Percentiles rank a stretch among this genome's conserved stretches.
phyloP scores from a whole-genome alignment of 2,888 invertebrate species.

The Nematopogon swammerdamellus region DNA sequence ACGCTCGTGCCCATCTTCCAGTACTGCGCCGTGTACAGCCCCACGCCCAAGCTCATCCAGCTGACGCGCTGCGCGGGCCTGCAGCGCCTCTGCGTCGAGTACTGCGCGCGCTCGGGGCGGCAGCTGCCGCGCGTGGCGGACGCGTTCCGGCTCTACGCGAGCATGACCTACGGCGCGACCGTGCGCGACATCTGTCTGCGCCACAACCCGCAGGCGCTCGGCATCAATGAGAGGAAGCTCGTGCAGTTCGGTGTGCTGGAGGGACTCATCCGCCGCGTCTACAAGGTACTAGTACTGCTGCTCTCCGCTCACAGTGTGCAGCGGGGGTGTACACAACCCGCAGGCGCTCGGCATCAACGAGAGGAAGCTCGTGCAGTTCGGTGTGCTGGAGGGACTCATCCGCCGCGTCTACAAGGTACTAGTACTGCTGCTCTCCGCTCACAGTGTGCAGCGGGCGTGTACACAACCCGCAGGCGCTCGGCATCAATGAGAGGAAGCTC shows the following conservation, averaged over 20 bases:
- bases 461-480: too few species aligned
- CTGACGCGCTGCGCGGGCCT: conserved; percentile 62
- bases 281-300: too few species aligned
- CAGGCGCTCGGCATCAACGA: too few species aligned
- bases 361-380: too few species aligned
- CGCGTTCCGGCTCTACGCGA: conserved; percentile 72
- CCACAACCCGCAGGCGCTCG: conserved; percentile 68
- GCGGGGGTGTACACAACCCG: too few species aligned
- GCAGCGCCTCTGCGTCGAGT: conserved; percentile 67
- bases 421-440: too few species aligned
- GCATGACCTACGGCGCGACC: conserved; percentile 73
- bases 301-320: too few species aligned
- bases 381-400: too few species aligned
- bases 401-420: too few species aligned
- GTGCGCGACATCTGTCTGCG: conserved; percentile 73
- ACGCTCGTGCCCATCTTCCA: conserved; percentile 76
- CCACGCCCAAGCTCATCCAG: conserved; percentile 66
- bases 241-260: conserved; percentile 87
- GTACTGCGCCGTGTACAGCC: conserved; percentile 77
- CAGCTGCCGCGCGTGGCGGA: conserved; percentile 66
- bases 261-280: conserved; percentile 75
- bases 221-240: conserved; percentile 77
- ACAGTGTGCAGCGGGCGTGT: too few species aligned
- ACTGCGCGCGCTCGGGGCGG: conserved; percentile 65
- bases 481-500: too few species aligned